phyloP scores from a whole-genome alignment of 2,888 invertebrate genomes.

The Eilema sororculum region DNA sequence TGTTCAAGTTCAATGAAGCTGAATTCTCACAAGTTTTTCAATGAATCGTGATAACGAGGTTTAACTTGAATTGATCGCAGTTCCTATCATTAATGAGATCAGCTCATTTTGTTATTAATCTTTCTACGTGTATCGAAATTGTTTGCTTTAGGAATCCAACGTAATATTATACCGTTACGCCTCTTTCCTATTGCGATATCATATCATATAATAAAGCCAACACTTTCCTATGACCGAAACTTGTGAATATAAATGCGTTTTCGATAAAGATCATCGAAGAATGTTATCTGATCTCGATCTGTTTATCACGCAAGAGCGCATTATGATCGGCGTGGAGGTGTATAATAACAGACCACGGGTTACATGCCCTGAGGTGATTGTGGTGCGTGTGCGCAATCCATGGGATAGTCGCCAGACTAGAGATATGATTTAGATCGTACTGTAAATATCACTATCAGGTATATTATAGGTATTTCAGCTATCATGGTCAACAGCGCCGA shows the following conservation, averaged over 20 bases:
- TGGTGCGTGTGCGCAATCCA: background rate
- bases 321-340: slow-evolving; percentile 14
- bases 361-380: slow-evolving; percentile 16
- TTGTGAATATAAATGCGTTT: background rate
- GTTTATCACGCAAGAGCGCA: slow-evolving; percentile 4
- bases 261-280: slow-evolving; percentile 3
- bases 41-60: no score
- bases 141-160: no score
- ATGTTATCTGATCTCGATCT: slow-evolving; percentile 10
- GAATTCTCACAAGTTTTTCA: background rate
- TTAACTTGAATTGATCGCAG: no score
- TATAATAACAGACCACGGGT: slow-evolving; percentile 13
- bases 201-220: no score
- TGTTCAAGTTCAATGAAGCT: background rate
- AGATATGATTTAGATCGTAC: background rate
- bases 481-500: no score
- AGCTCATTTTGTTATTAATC: no score
- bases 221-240: background rate
- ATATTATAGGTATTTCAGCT: no score
- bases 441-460: no score
- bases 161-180: no score
- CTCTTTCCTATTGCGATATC: no score
- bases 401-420: background rate
- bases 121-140: no score
- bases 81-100: no score